Evolutionary conservation across 2,113 vertebrate species (phyloP).

Genomic region (Paratilapia polleni): DNA sequence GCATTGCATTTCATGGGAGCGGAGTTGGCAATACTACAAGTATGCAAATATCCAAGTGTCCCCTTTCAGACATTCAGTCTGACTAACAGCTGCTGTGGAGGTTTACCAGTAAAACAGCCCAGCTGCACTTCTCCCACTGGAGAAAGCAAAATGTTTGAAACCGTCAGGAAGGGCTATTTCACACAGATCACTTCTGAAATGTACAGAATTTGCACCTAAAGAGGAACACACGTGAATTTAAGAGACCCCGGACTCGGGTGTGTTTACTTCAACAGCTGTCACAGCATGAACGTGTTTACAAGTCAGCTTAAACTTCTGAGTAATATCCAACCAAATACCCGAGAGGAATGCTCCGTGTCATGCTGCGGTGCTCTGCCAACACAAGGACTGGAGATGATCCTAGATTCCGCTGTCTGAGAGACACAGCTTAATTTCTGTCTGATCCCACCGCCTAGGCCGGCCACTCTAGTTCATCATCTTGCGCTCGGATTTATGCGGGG

Average conservation of each 20-base stretch:
- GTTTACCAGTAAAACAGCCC: slow-evolving; percentile 47
- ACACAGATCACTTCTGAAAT: neutral
- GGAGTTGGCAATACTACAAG: slow-evolving; percentile 64
- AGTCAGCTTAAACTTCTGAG: slow-evolving; percentile 6
- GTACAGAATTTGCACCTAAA: neutral
- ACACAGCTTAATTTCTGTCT: slow-evolving; percentile 47
- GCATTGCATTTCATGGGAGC: slow-evolving; percentile 44
- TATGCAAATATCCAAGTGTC: slow-evolving; percentile 62
- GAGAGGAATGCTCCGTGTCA: slow-evolving; percentile 13
- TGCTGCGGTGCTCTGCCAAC: slow-evolving; percentile 29
- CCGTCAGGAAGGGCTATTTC: neutral
- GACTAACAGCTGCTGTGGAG: slow-evolving; percentile 67
- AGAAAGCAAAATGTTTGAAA: slow-evolving; percentile 18
- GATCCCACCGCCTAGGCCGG: slow-evolving; percentile 42
- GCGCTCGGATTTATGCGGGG: slow-evolving; percentile 17
- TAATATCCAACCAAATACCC: neutral
- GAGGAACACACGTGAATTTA: neutral
- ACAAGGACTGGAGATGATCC: slow-evolving; percentile 41
- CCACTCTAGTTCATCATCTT: slow-evolving; percentile 48
- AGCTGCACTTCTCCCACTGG: slow-evolving; percentile 49
- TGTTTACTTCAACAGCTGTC: slow-evolving; percentile 2
- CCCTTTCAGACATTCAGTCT: slow-evolving; percentile 62
- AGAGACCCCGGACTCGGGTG: neutral
- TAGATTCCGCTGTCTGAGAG: slow-evolving; percentile 38
- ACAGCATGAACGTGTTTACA: neutral